Percentiles rank a stretch among this genome's conserved stretches.
Conservation (phyloP, 2,113 vertebrate species). For the Cyphomyrus discorhynchus region DNA sequence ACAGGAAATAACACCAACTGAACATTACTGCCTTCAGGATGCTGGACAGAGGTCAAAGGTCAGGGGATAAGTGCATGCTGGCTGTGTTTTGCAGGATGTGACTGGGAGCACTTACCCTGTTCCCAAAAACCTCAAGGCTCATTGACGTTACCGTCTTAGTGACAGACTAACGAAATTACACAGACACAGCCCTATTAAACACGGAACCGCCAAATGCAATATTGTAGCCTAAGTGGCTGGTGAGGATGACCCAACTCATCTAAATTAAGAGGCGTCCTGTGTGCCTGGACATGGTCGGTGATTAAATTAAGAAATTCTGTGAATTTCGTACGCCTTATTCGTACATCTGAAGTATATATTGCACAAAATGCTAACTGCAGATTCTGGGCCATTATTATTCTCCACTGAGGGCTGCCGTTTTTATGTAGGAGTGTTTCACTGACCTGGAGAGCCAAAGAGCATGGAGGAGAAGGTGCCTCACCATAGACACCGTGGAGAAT, state of each 20-base stretch:
- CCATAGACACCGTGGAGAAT: not conserved
- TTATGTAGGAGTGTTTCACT: not conserved
- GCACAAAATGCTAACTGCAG: not conserved
- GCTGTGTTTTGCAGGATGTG: not conserved
- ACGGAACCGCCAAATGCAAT: not conserved
- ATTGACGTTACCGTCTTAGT: not conserved
- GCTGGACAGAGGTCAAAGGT: not conserved
- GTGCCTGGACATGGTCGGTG: not conserved
- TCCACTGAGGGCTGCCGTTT: not conserved
- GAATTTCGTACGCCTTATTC: not conserved
- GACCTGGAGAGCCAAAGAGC: not conserved
- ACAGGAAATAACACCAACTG: not conserved
- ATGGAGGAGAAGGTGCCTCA: not conserved
- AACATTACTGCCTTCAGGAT: not conserved
- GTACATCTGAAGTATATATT: not conserved
- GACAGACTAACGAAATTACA: conserved; percentile 4
- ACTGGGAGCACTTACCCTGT: not conserved
- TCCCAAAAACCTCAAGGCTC: not conserved
- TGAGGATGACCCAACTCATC: not conserved
- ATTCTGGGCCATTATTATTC: not conserved
- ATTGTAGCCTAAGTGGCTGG: not conserved
- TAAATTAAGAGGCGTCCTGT: not conserved
- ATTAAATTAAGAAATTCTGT: not conserved
- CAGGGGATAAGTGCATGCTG: too few relatives aligned
- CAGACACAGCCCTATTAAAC: not conserved